These are phyloP conservation scores for Trichoplusia ni DNA, from an alignment of 1,140 invertebrate genomes.

Conservation along the genomic window DNA sequence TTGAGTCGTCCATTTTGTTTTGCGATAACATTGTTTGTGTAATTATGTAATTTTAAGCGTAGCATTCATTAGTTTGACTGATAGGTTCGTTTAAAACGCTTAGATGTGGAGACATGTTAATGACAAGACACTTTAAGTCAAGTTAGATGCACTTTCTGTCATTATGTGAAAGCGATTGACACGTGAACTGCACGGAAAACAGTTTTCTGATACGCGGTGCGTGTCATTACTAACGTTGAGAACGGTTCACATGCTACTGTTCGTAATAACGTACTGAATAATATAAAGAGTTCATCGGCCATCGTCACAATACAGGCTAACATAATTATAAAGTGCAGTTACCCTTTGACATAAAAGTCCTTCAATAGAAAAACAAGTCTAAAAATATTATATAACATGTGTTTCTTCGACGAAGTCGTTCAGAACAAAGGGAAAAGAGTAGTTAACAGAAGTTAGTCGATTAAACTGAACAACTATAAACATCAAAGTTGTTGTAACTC, in stretches of 20 bases:
- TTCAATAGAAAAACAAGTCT: too few relatives aligned
- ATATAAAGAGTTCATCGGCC: slow-evolving; percentile 7
- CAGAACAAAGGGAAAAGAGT: not conserved
- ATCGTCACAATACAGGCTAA: not conserved
- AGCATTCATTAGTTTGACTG: not conserved
- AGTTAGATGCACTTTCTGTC: too few relatives aligned
- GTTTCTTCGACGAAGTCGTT: too few relatives aligned
- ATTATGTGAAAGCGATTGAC: too few relatives aligned
- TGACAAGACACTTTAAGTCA: too few relatives aligned
- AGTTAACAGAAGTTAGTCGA: not conserved
- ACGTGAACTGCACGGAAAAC: too few relatives aligned
- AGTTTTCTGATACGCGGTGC: too few relatives aligned
- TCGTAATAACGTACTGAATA: not conserved
- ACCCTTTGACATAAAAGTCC: too few relatives aligned
- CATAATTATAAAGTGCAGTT: too few relatives aligned
- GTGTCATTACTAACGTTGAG: not conserved
- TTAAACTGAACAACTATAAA: not conserved
- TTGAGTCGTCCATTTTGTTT: slow-evolving; percentile 16
- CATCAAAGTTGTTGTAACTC: not conserved
- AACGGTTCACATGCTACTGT: not conserved
- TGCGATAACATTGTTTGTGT: slow-evolving; percentile 27
- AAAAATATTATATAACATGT: too few relatives aligned
- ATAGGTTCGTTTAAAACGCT: not conserved
- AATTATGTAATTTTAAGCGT: not conserved
- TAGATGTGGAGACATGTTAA: not conserved